Percentiles rank a stretch among this genome's conserved stretches.
phyloP scores from a whole-genome alignment of 2,888 invertebrate genomes.

The Torymus aiolomorphi region DNA sequence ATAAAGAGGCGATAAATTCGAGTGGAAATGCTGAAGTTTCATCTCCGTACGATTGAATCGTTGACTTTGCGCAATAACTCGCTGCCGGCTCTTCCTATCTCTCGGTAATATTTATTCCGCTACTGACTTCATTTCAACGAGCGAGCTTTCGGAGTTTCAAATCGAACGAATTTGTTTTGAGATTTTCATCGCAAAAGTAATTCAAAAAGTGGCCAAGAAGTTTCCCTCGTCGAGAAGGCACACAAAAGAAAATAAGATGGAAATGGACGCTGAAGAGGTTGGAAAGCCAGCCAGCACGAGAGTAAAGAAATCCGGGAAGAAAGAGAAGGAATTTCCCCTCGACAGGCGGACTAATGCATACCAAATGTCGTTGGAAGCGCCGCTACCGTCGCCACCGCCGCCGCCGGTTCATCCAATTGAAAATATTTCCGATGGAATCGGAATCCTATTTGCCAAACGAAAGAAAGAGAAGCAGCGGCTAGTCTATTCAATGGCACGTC shows the following conservation, averaged over 20 bases:
- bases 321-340: slow-evolving; percentile 48
- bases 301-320: not conserved
- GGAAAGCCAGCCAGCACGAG: not conserved
- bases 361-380: slow-evolving; percentile 64
- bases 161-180: not conserved
- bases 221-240: not conserved
- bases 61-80: not conserved
- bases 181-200: not conserved
- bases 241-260: slow-evolving; percentile 4
- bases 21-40: not conserved
- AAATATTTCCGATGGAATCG: slow-evolving; percentile 61
- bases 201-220: not conserved
- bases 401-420: slow-evolving; percentile 65
- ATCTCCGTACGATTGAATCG: not conserved
- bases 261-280: not conserved
- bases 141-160: not conserved
- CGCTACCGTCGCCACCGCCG: not conserved
- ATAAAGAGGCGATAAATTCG: too few relatives aligned
- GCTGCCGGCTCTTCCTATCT: not conserved
- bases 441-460: slow-evolving; percentile 33
- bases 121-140: not conserved
- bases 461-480: not conserved
- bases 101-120: slow-evolving; percentile 10
- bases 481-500: slow-evolving; percentile 2
- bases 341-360: slow-evolving; percentile 67